These are phyloP conservation scores for Magallana ariakensis DNA, from an alignment of 1,140 invertebrate species.

Conservation along the genomic window DNA sequence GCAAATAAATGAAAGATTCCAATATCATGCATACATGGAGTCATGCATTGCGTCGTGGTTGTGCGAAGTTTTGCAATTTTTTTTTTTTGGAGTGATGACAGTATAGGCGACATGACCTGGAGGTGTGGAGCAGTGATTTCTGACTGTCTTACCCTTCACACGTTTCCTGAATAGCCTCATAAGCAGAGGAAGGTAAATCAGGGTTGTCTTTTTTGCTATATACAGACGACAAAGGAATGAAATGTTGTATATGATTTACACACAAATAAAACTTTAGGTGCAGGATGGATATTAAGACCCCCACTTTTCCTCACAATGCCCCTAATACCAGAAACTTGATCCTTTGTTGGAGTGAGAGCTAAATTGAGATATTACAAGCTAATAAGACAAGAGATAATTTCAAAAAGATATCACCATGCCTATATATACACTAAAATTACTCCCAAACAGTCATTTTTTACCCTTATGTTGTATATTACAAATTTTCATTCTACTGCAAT, in stretches of 20 bases:
- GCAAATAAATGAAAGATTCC: not conserved
- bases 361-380: not conserved
- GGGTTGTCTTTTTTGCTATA: conserved; percentile 44
- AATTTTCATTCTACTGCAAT: no score
- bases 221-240: conserved; percentile 28
- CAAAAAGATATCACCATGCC: no score
- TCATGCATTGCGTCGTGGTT: conserved; percentile 8
- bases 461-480: no score
- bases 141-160: conserved; percentile 43
- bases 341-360: conserved; percentile 17
- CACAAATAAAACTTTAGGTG: conserved; percentile 1
- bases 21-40: not conserved
- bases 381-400: no score
- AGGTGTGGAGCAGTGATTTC: conserved; percentile 19
- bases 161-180: conserved; percentile 41
- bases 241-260: conserved; percentile 26
- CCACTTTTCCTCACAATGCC: not conserved
- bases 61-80: not conserved
- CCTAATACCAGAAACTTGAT: not conserved
- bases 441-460: no score
- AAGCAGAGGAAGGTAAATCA: conserved; percentile 44
- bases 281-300: not conserved
- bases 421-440: no score
- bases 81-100: conserved; percentile 9
- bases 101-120: not conserved